phyloP scores from a whole-genome alignment of 2,888 invertebrate species.

The Endotricha flammealis region DNA sequence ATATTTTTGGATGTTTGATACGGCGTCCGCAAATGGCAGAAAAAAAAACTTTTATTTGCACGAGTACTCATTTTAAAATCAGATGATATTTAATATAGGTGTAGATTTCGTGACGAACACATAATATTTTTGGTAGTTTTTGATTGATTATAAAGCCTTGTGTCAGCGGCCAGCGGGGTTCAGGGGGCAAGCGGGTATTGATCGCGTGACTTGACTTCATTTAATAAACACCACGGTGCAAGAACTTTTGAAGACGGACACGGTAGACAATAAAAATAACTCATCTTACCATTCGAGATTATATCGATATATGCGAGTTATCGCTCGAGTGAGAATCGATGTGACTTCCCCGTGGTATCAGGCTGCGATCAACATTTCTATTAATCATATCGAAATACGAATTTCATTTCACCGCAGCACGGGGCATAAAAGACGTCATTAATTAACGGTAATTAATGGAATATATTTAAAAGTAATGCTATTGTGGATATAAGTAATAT shows the following conservation, averaged over 20 bases:
- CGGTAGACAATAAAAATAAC: not conserved
- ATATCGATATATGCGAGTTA: not conserved
- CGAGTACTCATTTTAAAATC: too few relatives aligned
- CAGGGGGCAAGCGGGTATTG: not conserved
- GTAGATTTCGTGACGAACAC: too few relatives aligned
- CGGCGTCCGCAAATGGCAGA: not conserved
- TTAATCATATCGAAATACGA: conserved; percentile 13
- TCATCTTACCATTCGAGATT: not conserved
- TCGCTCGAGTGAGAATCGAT: not conserved
- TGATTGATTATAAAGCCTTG: too few relatives aligned
- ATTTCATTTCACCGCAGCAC: conserved; percentile 12
- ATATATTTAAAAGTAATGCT: conserved; percentile 15
- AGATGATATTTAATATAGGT: too few relatives aligned
- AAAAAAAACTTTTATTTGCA: not conserved
- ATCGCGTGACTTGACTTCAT: conserved; percentile 19
- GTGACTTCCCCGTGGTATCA: not conserved
- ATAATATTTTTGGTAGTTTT: too few relatives aligned
- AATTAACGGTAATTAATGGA: conserved; percentile 18
- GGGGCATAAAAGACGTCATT: conserved; percentile 14
- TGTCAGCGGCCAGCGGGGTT: conserved; percentile 6
- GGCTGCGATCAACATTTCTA: conserved; percentile 3
- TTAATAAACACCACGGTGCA: conserved; percentile 15
- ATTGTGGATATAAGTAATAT: conserved; percentile 4
- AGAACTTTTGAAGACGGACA: conserved; percentile 1
- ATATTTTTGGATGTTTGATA: not conserved